Evolutionary conservation across 2,113 vertebrate genomes (phyloP), one percentile per base, ranked within the genome.

Genomic region (Entelurus aequoreus): DNA sequence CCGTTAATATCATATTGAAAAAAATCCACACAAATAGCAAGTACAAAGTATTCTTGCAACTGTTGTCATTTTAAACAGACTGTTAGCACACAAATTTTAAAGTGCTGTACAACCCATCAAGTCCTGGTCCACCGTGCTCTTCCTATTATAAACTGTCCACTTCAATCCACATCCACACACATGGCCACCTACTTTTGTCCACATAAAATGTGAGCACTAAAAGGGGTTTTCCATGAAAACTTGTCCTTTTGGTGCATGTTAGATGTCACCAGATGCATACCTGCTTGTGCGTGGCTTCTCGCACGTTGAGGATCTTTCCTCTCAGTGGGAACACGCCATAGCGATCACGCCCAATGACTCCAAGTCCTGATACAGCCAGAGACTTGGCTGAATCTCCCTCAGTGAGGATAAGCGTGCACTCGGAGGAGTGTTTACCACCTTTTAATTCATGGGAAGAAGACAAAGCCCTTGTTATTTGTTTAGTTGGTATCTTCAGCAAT

Each of bases 341-440:
- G 73, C 96, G 93, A 79, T 99, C 97, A 28, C 97, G 91, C 0
- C 97, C 97, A 49, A 99, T 98, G 49, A 99, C 95, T 73, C 93
- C 96, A 50, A 99, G 88, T 48, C 97, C 97, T 55, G 96, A 98
- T 21, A 99, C 97, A 0, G 97, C 97, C 86, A 99, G 81, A 35
- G 97, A 94, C 86, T 99, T 99, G 77, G 97, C 97, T 0, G 97
- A 99, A 81, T 99, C 97, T 71, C 96, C 96, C 82, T 99, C 97
- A 35, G 96, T 99, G 69, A 99, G 87, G 88, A 99, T 99, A 65
- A 99, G 88, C 0, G 96, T 99, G 88, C 96, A 99, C 9, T 97
- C 94, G 61, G 95, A 90, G 11, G 97, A 99, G 92, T 99, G 95
- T 80, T 94, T 99, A 38, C 97, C 97, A 82, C 97, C 96, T 99